These are phyloP conservation scores for Tragopan temminckii DNA, from an alignment of 2,797 vertebrate species.

Conservation along the genomic window DNA sequence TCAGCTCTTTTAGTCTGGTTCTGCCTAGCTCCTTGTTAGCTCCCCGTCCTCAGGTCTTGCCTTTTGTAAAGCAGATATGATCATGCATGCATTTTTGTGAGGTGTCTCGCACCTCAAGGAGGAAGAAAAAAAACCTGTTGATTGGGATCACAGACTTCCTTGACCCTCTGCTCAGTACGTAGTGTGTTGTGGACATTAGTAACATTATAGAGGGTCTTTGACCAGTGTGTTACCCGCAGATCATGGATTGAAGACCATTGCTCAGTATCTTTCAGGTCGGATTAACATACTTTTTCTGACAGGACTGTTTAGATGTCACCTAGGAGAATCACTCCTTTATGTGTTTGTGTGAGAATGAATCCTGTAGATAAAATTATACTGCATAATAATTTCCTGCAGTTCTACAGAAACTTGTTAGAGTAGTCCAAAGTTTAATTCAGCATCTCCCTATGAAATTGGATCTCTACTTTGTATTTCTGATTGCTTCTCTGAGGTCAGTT, in stretches of 20 bases:
- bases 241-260: not conserved
- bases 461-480: constrained; percentile 32
- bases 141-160: not conserved
- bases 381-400: not conserved
- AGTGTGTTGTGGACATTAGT: not conserved
- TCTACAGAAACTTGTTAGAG: constrained; percentile 12
- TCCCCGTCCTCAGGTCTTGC: not conserved
- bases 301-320: not conserved
- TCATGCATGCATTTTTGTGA: not conserved
- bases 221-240: not conserved
- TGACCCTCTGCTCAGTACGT: not conserved
- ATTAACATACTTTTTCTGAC: not conserved
- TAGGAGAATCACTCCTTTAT: not conserved
- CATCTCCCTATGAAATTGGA: constrained; percentile 17
- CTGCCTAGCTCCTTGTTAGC: not conserved
- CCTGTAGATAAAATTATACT: constrained; percentile 6
- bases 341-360: constrained; percentile 23
- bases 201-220: not conserved
- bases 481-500: constrained; percentile 22
- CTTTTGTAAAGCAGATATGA: not conserved
- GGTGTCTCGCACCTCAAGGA: not conserved
- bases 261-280: not conserved
- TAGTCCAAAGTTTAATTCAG: constrained; percentile 34
- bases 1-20: not conserved
- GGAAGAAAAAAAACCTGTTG: not conserved